Percentiles rank a stretch among this genome's conserved stretches.
Conservation (phyloP, 92 coral and sea anemone species). For the Ricordea florida region DNA sequence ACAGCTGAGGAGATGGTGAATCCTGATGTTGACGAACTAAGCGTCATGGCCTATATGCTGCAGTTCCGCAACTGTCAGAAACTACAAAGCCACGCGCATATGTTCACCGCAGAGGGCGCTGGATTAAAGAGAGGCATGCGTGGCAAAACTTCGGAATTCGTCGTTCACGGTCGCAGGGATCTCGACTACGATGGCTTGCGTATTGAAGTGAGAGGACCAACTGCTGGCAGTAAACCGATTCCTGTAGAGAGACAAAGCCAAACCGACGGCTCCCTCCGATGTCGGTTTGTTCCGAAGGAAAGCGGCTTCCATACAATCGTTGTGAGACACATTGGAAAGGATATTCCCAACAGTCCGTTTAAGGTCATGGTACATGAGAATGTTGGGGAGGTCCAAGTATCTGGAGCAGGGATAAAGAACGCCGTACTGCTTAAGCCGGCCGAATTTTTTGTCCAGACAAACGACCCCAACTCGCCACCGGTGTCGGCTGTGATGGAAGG, state of each 20-base stretch:
- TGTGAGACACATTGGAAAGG: conserved; percentile 81
- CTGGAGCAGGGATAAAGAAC: conserved; percentile 72
- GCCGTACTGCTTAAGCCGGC: conserved; percentile 79
- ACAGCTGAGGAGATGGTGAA: conserved; percentile 82
- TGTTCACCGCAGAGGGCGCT: conserved; percentile 86
- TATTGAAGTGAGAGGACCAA: conserved; percentile 75
- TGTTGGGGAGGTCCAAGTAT: conserved; percentile 65
- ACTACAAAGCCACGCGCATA: conserved; percentile 75
- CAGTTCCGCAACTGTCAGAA: conserved; percentile 79
- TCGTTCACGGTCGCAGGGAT: conserved; percentile 79
- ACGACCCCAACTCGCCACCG: conserved; percentile 68
- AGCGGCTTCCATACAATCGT: conserved; percentile 74
- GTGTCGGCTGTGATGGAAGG: conserved; percentile 83
- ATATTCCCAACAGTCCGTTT: conserved; percentile 86
- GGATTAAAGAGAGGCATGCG: conserved; percentile 81
- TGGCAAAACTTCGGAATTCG: conserved; percentile 84
- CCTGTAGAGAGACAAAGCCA: conserved; percentile 62
- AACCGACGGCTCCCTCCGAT: conserved; percentile 63
- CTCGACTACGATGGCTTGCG: conserved; percentile 75
- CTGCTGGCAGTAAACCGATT: conserved; percentile 29
- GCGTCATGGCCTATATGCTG: conserved; percentile 92
- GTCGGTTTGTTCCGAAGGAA: conserved; percentile 72
- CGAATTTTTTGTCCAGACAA: conserved; percentile 81
- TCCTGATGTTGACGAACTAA: conserved; percentile 87
- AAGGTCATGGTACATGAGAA: conserved; percentile 71